Conservation (phyloP, 2,113 vertebrate species). For the Myiopsitta monachus region DNA sequence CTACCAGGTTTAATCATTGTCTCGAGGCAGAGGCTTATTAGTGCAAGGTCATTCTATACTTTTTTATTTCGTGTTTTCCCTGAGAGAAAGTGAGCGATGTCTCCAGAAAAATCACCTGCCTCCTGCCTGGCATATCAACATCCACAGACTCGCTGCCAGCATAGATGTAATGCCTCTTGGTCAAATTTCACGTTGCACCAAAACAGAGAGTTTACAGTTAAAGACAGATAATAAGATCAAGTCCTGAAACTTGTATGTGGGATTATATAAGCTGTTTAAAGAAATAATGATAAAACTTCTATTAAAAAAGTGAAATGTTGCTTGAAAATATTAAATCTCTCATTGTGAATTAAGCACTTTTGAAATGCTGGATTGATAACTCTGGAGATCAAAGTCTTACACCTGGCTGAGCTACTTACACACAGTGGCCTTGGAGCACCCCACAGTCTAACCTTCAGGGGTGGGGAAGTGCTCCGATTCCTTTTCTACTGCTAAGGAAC, state of each 20-base stretch:
- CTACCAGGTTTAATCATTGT: constrained; percentile 62
- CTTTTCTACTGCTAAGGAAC: background rate
- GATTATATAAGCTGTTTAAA: constrained; percentile 32
- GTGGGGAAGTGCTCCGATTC: background rate
- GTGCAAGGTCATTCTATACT: constrained; percentile 56
- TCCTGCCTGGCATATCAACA: constrained; percentile 64
- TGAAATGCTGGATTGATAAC: constrained; percentile 29
- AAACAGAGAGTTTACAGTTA: constrained; percentile 41
- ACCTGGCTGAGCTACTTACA: constrained; percentile 19
- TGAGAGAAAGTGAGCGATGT: constrained; percentile 29
- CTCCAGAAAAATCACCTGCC: constrained; percentile 51
- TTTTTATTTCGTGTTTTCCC: constrained; percentile 55
- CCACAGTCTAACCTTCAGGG: background rate
- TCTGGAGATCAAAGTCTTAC: constrained; percentile 45
- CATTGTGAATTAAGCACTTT: constrained; percentile 23
- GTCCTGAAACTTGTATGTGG: background rate
- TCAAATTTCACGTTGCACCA: constrained; percentile 28
- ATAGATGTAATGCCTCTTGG: constrained; percentile 36
- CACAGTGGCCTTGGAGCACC: constrained; percentile 12
- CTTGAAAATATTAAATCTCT: background rate
- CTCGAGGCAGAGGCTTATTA: constrained; percentile 67
- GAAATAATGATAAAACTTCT: constrained; percentile 34
- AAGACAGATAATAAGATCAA: constrained; percentile 43
- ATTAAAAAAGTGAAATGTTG: background rate
- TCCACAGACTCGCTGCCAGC: constrained; percentile 60